Percentiles rank a stretch among this genome's conserved stretches.
These are phyloP conservation scores for Operophtera brumata DNA, from an alignment of 2,888 invertebrate genomes.

Conservation along the genomic window DNA sequence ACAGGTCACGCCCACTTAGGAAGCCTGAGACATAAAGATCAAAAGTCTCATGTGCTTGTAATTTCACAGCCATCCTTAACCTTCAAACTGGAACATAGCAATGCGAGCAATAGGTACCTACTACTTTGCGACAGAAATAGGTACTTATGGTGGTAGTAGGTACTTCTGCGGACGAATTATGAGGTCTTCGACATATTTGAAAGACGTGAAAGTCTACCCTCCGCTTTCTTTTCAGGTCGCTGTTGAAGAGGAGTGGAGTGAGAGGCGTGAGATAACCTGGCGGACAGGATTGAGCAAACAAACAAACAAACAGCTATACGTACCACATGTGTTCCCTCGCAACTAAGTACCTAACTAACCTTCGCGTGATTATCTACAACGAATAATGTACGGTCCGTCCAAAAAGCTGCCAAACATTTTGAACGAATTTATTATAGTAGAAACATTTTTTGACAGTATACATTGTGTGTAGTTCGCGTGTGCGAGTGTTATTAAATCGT, in stretches of 20 bases:
- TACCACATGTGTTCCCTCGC: constrained; percentile 65
- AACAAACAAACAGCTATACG: constrained; percentile 37
- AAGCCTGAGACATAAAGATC: too few relatives aligned
- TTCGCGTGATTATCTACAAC: constrained; percentile 58
- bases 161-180: too few relatives aligned
- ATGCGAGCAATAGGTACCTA: too few relatives aligned
- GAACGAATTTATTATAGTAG: constrained; percentile 75
- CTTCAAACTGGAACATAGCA: too few relatives aligned
- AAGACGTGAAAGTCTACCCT: constrained; percentile 77
- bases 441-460: constrained; percentile 54
- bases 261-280: constrained; percentile 77
- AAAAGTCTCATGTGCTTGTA: too few relatives aligned
- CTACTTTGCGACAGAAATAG: too few relatives aligned
- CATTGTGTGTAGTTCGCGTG: constrained; percentile 58
- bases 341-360: constrained; percentile 64
- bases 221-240: constrained; percentile 66
- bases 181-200: constrained; percentile 39
- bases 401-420: constrained; percentile 74
- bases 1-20: too few relatives aligned
- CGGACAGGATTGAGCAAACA: constrained; percentile 36
- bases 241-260: constrained; percentile 70
- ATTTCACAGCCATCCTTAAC: too few relatives aligned
- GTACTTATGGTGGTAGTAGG: too few relatives aligned
- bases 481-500: constrained; percentile 54
- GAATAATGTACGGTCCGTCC: constrained; percentile 78